A percentile compares a stretch with the other conserved stretches of the same genome.
These are phyloP conservation scores for Drosophila melanosoma DNA, from an alignment of 2,888 invertebrate species.

Conservation along the genomic window DNA sequence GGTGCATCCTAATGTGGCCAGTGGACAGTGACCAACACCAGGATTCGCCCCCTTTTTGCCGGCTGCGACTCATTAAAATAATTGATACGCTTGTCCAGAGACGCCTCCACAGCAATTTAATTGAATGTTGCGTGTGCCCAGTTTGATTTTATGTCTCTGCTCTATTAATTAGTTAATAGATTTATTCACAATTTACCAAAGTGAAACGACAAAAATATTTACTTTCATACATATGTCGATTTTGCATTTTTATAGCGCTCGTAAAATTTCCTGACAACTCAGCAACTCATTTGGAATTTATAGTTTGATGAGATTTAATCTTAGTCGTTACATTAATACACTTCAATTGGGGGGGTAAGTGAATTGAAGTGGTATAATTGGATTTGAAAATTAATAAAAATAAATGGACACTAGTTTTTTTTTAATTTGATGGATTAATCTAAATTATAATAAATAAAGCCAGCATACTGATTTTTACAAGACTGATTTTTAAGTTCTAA, in stretches of 20 bases:
- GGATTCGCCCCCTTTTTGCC: conserved; percentile 17
- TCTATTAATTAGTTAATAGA: conserved; percentile 77
- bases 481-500: too few relatives aligned
- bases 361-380: too few relatives aligned
- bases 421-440: background rate
- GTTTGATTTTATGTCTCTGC: conserved; percentile 63
- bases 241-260: conserved; percentile 43
- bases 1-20: conserved; percentile 77
- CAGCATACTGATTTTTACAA: too few relatives aligned
- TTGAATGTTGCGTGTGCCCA: conserved; percentile 59
- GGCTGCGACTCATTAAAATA: conserved; percentile 69
- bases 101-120: conserved; percentile 70
- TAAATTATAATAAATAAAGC: too few relatives aligned
- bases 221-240: conserved; percentile 11
- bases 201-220: conserved; percentile 7
- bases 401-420: too few relatives aligned
- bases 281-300: conserved; percentile 49
- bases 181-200: conserved; percentile 48
- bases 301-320: background rate
- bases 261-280: conserved; percentile 66
- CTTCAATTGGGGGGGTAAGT: background rate
- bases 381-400: too few relatives aligned
- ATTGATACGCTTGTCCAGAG: conserved; percentile 76
- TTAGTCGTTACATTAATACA: background rate
- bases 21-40: conserved; percentile 60